Evolutionary conservation across 1,140 invertebrate genomes (phyloP).

Genomic region (Atta cephalotes): DNA sequence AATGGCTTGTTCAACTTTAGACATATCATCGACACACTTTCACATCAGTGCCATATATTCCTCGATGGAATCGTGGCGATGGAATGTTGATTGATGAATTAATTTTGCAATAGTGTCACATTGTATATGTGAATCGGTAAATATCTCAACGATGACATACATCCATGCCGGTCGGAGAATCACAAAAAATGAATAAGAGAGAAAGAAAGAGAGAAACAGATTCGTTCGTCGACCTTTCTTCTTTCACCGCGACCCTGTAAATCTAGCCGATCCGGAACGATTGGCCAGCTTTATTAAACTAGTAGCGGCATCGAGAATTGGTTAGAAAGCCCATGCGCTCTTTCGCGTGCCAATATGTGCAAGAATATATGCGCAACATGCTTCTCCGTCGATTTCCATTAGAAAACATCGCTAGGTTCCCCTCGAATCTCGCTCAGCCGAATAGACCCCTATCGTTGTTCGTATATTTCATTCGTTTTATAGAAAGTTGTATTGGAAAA

Average conservation of each 20-base stretch:
- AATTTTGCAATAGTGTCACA: slow-evolving; percentile 19
- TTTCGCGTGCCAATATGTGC: slow-evolving; percentile 65
- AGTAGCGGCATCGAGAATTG: slow-evolving; percentile 67
- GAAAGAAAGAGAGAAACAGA: not conserved
- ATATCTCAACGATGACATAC: slow-evolving; percentile 31
- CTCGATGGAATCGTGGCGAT: not conserved
- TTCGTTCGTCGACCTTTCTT: slow-evolving; percentile 60
- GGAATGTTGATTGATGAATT: slow-evolving; percentile 25
- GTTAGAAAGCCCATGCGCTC: slow-evolving; percentile 77
- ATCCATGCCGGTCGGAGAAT: not conserved
- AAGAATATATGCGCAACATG: slow-evolving; percentile 64
- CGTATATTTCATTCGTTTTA: slow-evolving; percentile 7
- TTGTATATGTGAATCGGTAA: not conserved
- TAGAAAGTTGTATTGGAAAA: slow-evolving; percentile 46
- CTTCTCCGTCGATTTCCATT: slow-evolving; percentile 77
- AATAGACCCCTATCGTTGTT: slow-evolving; percentile 21
- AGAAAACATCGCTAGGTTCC: slow-evolving; percentile 70
- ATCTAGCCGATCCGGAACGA: slow-evolving; percentile 59
- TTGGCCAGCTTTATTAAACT: slow-evolving; percentile 56
- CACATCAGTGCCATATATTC: not conserved
- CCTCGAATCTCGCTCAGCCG: slow-evolving; percentile 25
- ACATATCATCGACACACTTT: slow-evolving; percentile 30
- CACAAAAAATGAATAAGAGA: not conserved
- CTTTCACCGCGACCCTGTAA: slow-evolving; percentile 62
- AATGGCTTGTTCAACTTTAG: not conserved